These are phyloP conservation scores for Fistularia commersonii DNA, from an alignment of 2,797 vertebrate genomes.

Conservation along the genomic window DNA sequence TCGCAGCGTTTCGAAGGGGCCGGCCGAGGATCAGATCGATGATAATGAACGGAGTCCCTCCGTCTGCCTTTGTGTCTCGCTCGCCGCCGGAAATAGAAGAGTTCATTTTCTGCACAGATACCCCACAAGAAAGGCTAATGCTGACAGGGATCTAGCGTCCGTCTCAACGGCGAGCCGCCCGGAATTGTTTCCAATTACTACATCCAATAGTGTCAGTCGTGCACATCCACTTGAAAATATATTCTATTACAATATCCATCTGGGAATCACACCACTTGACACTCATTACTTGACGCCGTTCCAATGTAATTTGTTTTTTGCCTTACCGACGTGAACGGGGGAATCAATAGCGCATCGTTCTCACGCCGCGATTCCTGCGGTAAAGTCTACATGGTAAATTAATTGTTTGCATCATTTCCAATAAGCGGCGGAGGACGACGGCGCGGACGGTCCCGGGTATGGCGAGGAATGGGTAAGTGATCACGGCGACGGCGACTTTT, in stretches of 20 bases:
- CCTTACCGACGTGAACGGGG: slow-evolving; percentile 13
- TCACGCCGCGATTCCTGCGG: slow-evolving; percentile 17
- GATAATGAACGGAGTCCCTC: slow-evolving; percentile 7
- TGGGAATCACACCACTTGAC: slow-evolving; percentile 13
- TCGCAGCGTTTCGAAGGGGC: slow-evolving; percentile 37
- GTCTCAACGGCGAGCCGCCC: slow-evolving; percentile 45
- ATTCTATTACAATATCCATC: slow-evolving; percentile 34
- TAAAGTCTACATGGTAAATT: slow-evolving; percentile 12
- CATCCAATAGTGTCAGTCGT: slow-evolving; percentile 32
- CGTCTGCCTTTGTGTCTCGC: slow-evolving; percentile 31
- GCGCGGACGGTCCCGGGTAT: no score
- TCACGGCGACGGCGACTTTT: no score
- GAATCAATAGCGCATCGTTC: slow-evolving; percentile 14
- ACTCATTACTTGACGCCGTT: slow-evolving; percentile 20
- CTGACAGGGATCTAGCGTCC: slow-evolving; percentile 46
- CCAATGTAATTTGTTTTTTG: slow-evolving; percentile 9
- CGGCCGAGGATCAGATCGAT: slow-evolving; percentile 10
- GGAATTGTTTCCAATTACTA: slow-evolving; percentile 36
- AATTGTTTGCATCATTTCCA: slow-evolving; percentile 4
- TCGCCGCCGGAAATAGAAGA: slow-evolving; percentile 31
- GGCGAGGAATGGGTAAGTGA: no score
- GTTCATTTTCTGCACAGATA: slow-evolving; percentile 32
- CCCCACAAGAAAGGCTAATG: slow-evolving; percentile 35
- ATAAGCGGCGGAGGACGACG: not conserved
- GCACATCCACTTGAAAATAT: slow-evolving; percentile 29